phyloP scores from a whole-genome alignment of 1,140 invertebrate genomes.

The Caenorhabditis brenneri region DNA sequence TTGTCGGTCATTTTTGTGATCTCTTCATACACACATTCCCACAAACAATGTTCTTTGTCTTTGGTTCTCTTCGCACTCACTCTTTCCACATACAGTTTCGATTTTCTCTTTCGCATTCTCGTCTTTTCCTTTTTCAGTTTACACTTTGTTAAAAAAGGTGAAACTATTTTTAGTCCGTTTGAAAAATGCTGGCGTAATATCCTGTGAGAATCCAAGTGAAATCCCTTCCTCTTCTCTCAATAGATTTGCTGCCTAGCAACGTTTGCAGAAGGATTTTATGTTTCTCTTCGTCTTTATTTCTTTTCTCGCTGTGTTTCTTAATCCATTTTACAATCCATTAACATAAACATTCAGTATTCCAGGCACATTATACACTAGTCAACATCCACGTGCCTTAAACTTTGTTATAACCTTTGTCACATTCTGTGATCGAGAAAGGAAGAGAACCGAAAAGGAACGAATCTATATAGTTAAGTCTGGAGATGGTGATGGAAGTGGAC shows the following conservation, averaged over 20 bases:
- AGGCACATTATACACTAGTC: not conserved
- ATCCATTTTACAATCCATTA: not conserved
- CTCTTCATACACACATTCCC: not conserved
- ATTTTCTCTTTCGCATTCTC: not conserved
- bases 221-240: not conserved
- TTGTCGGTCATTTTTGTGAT: conserved; percentile 31
- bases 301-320: not conserved
- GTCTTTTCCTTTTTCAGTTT: not conserved
- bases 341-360: not conserved
- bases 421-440: conserved; percentile 13
- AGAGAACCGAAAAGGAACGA: not conserved
- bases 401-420: not conserved
- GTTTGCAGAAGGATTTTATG: not conserved
- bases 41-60: conserved; percentile 5
- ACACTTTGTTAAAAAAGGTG: not conserved
- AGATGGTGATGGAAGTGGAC: conserved; percentile 53
- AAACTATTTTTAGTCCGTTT: not conserved
- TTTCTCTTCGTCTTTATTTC: not conserved
- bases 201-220: not conserved
- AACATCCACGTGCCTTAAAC: not conserved
- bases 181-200: not conserved
- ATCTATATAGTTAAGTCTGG: not conserved
- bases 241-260: conserved; percentile 29
- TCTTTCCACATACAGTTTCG: not conserved
- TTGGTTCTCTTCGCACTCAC: not conserved